Base-by-base conservation (phyloP, 2,113 vertebrate genomes). In the Amphilophus citrinellus region DNA sequence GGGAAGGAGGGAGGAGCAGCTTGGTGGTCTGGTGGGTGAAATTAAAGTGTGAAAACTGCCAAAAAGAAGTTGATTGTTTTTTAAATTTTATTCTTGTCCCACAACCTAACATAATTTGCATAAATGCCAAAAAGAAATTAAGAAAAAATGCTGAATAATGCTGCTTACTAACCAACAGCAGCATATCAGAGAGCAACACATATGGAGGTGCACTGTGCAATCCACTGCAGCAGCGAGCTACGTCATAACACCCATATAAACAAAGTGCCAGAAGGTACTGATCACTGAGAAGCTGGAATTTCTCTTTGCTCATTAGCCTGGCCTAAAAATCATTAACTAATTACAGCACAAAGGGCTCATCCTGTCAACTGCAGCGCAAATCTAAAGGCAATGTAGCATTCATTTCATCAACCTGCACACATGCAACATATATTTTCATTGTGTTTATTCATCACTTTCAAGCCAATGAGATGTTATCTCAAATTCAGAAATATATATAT, bases 151-250 rank as follows among this genome's bases (percentile, higher is more conserved):
- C 9, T 63, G 7, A 77, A 56, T 13, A 97, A 94, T 95, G 83
- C 85, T 90, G 90, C 87, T 90, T 87, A 85, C 89, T 91, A 94
- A 95, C 82, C 89, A 81, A 37, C 83, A 87, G 81, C 90, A 81
- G 63, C 90, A 87, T 63, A 91, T 68, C 87, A 92, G 13, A 80
- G 80, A 90, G 87, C 86, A 86, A 84, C 84, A 87, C 87, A 56
- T 61, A 79, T 44, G 71, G 68, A 79, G 57, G 66, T 56, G 15
- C 50, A 59, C 42, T 27, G n/a, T 58, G 59, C 79, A 39, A 56
- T 77, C 50, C 83, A 35, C 81, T 57, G 50, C 77, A n/a, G 11
- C 61, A 20, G 27, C 2, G 10, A 73, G 18, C 39, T 53, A 80
- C 14, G 22, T 83, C 77, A 82, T 73, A 9, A 87, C 58, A 62